Conservation (phyloP, 53 echinoderm and acorn worm species). For the Henricia sp. region DNA sequence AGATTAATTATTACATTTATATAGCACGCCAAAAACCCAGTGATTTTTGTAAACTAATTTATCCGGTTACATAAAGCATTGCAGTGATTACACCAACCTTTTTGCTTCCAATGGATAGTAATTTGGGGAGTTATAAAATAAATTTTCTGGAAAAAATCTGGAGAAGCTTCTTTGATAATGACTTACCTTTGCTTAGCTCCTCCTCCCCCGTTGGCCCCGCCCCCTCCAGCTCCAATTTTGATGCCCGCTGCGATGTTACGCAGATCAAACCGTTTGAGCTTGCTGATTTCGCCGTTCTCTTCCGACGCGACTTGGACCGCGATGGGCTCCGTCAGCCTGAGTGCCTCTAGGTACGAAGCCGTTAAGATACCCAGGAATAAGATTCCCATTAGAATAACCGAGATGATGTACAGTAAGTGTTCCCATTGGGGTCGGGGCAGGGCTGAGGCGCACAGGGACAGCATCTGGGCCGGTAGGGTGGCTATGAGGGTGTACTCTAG, state of each 20-base stretch:
- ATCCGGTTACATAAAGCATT: too few species aligned
- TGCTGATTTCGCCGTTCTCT: constrained; percentile 72
- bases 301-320: background rate
- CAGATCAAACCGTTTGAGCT: constrained; percentile 84
- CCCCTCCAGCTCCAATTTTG: constrained; percentile 59
- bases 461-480: constrained; percentile 91
- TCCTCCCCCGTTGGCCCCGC: constrained; percentile 75
- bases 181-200: constrained; percentile 70
- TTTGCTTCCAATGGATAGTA: too few species aligned
- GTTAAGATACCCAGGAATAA: constrained; percentile 94
- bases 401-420: constrained; percentile 81
- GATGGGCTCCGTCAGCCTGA: constrained; percentile 80
- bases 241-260: constrained; percentile 69
- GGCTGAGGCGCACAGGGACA: constrained; percentile 87
- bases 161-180: too few species aligned
- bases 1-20: too few species aligned
- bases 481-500: constrained; percentile 95
- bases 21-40: too few species aligned
- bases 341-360: constrained; percentile 91
- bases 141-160: too few species aligned
- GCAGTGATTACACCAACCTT: too few species aligned
- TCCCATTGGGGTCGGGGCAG: constrained; percentile 96
- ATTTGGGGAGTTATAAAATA: too few species aligned
- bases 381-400: constrained; percentile 84
- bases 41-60: too few species aligned